Percentiles rank a stretch among this genome's conserved stretches.
Conservation (phyloP, 2,113 vertebrate genomes). For the Sakesphorus luctuosus region DNA sequence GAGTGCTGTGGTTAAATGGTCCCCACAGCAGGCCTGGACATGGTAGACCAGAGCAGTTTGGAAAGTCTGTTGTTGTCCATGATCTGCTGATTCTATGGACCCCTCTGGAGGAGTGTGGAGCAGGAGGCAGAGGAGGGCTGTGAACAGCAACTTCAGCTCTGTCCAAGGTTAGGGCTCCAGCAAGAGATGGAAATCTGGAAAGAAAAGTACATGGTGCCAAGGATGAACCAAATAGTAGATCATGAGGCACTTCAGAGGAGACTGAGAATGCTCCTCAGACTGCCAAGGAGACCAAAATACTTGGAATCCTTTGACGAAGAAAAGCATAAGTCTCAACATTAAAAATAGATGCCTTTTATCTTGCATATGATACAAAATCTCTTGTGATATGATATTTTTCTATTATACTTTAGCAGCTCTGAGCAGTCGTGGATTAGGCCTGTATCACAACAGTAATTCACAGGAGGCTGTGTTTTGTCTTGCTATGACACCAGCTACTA, state of each 20-base stretch:
- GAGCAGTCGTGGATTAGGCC: conserved; percentile 60
- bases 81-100: neutral
- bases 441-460: conserved; percentile 57
- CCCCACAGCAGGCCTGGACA: neutral
- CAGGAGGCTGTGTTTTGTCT: conserved; percentile 67
- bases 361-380: conserved; percentile 23
- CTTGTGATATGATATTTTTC: conserved; percentile 25
- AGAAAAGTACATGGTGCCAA: neutral
- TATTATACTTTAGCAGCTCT: conserved; percentile 27
- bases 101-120: neutral
- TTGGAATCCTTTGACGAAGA: neutral
- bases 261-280: neutral
- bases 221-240: neutral
- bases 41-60: neutral
- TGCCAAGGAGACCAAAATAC: neutral
- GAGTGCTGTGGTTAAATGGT: neutral
- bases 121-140: neutral
- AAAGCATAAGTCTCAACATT: neutral
- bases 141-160: neutral
- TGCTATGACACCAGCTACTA: conserved; percentile 57
- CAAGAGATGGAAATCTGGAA: neutral
- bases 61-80: neutral
- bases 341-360: conserved; percentile 49
- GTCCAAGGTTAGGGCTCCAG: neutral
- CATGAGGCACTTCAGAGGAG: neutral